Evolutionary conservation across 1,140 invertebrate genomes (phyloP), one percentile per base, ranked within the genome.

Genomic region (Bombus pyrosoma): DNA sequence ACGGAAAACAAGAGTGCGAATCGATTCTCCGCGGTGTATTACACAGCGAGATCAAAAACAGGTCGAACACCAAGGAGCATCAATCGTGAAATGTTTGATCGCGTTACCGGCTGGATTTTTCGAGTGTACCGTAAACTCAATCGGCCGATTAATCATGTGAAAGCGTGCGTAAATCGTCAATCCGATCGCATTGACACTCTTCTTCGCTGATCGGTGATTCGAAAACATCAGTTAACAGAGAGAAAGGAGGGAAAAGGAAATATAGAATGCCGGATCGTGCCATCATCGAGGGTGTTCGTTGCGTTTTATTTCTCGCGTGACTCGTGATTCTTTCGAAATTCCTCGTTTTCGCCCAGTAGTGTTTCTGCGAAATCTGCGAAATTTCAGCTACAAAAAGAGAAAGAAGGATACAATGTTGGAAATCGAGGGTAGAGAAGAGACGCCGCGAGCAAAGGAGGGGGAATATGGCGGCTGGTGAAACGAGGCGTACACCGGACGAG

Each of bases 71-170:
- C 59, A 59, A 79, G 75, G 9, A 84, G 82, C 47, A 69, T 79
- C 64, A 77, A 71, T 84, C 82, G 75, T 57, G 82, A 59, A 84
- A 84, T 79, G 75, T 83, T 83, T 83, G 71, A 43, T 32, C 25
- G 81, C 71, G 72, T 57, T 81, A n/a, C 22, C 59, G 25, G 22
- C 43, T n/a, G 53, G 57, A 74, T 78, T 74, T 81, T 74, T 79
- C 77, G 83, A 85, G 69, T 73, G 69, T 73, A 41, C 18, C n/a
- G 78, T 72, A 76, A 83, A 83, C 81, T 76, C 81, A 28, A 83
- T 75, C 72, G 59, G 32, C 32, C 81, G 43, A 32, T 76, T 83
- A 83, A 83, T 75, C 73, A 73, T 34, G 72, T 43, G 72, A 83
- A 66, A 83, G 73, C 59, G 25, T 34, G 32, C 34, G 73, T 83